These are phyloP conservation scores for Coracias cyanogaster DNA, from an alignment of 2,797 vertebrate genomes.

Conservation along the genomic window DNA sequence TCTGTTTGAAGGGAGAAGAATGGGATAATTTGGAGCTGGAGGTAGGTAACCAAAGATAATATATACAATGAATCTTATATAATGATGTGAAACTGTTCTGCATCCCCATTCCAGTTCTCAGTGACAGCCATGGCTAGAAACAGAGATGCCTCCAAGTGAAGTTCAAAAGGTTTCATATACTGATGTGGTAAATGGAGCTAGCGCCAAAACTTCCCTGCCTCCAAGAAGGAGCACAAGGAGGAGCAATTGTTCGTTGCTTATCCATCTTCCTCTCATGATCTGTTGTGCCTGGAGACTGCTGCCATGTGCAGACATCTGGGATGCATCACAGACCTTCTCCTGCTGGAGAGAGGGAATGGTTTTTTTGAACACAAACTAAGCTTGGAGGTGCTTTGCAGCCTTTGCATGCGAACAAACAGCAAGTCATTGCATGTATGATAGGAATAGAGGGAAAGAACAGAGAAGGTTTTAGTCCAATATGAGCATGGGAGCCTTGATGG, in stretches of 20 bases:
- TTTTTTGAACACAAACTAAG: constrained; percentile 17
- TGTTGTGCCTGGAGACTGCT: neutral
- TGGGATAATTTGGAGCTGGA: neutral
- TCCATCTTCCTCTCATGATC: neutral
- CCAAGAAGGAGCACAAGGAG: neutral
- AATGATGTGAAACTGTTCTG: neutral
- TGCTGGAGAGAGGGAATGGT: neutral
- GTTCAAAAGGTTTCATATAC: neutral
- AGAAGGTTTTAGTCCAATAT: neutral
- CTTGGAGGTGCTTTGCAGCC: neutral
- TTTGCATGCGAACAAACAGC: constrained; percentile 14
- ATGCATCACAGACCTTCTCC: constrained; percentile 30
- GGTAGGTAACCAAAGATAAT: neutral
- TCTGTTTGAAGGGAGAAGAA: neutral
- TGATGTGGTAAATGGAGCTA: neutral
- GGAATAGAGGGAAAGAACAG: neutral
- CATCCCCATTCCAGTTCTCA: neutral
- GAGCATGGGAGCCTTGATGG: neutral
- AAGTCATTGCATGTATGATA: neutral
- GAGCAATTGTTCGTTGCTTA: neutral
- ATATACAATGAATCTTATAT: neutral
- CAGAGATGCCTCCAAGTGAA: neutral
- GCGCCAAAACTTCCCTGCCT: neutral
- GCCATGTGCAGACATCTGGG: constrained; percentile 51
- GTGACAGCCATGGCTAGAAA: neutral